phyloP scores from a whole-genome alignment of 2,113 vertebrate species.

The Illadopsis cleaveri region DNA sequence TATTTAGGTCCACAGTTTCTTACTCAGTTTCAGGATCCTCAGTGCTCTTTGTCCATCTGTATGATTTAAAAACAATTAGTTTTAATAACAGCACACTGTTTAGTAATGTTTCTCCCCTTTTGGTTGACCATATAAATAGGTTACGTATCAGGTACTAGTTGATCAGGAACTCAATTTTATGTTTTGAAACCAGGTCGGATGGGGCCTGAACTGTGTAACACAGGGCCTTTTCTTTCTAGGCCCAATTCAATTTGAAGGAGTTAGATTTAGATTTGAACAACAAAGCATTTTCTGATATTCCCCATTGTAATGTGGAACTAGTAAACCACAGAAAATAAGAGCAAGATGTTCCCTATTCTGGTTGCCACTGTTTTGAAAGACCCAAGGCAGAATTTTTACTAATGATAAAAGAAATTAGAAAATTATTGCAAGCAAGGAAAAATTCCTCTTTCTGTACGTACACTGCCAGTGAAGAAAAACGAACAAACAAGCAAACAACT shows the following conservation, averaged over 20 bases:
- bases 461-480: not conserved
- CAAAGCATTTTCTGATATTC: not conserved
- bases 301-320: not conserved
- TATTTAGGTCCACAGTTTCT: not conserved
- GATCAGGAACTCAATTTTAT: not conserved
- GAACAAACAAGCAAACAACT: not conserved
- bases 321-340: not conserved
- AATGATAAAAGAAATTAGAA: not conserved
- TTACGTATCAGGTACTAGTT: not conserved
- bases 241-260: not conserved
- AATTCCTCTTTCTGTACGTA: not conserved
- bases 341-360: not conserved
- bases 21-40: not conserved
- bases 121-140: not conserved
- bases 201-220: not conserved
- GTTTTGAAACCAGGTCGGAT: not conserved
- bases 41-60: not conserved
- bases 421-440: not conserved
- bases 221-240: not conserved
- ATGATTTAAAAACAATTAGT: not conserved
- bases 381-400: not conserved
- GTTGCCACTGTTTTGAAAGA: not conserved
- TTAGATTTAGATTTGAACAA: not conserved
- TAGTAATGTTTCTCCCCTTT: not conserved
- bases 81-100: not conserved